Base-by-base conservation (phyloP, 2,888 invertebrate genomes). In the Teleiodes luculella region DNA sequence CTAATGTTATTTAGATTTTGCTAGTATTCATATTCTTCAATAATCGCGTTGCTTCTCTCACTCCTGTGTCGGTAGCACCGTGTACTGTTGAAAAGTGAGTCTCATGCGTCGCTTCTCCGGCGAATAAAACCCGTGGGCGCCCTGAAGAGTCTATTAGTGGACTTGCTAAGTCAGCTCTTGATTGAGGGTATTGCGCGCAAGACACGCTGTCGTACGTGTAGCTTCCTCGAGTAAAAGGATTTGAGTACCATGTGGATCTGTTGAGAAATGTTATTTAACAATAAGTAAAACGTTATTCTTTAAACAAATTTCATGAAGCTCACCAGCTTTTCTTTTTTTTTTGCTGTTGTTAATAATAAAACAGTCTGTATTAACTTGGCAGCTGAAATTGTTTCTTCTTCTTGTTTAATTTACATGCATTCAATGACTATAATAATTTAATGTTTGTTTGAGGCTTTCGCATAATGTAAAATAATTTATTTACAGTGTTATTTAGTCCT, bases 181-280 rank as follows among this genome's bases (percentile, higher is more conserved):
- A 74, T 5, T 83, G 82, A 20, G 87, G 80, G 52, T 80, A 64
- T 45, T 73, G 71, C 54, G 92, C 91, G 2, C 89, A 76, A 20
- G 82, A 68, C 58, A 91, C 60, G 52, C 90, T 73, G 35, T 84
- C 77, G 65, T 52, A 66, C 50, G 60, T 47, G 74, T 95, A 95
- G 0, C 93, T 92, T 4, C 95, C 95, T 55, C 90, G 81, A 43
- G 92, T 92, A 72, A 91, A 89, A 4, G 90, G 88, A 78, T 94
- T 91, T 5, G 83, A 87, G 54, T 84, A 85, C 95, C 95, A 95
- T 36, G 78, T 85, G 3, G 94, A 92, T 66, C 94, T 93, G 70
- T 47, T 28, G 24, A 10, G 1, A 14, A 37, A 36, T 3, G 36
- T 6, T 37, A 7, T 13, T 14, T 13, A 36, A 13, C 13, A 36